Evolutionary conservation across 2,797 vertebrate genomes (phyloP), one percentile per base, ranked within the genome.

Genomic region (Neosilurus hyrtlii): DNA sequence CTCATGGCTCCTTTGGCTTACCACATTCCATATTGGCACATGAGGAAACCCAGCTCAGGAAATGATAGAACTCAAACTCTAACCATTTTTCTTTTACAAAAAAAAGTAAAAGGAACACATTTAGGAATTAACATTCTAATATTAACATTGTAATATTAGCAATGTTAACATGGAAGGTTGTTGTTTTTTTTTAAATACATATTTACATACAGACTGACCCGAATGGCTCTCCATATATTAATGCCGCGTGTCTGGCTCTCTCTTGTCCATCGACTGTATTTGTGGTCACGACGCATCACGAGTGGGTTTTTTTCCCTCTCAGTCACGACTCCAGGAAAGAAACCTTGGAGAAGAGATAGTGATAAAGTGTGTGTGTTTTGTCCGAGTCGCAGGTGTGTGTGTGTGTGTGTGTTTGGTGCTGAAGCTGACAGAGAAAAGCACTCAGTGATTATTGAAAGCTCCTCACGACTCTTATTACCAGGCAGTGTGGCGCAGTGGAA

Each of bases 361-460:
- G 14, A 14, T 57, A 30, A 79, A 80, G 59, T 18, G 5, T 65
- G 8, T 6, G 0, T 37, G 37, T 79, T 49, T 6, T n/a, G 7
- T 49, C n/a, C 49, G 24, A 62, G 59, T 5, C 20, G n/a, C 51
- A n/a, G 63, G 4, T 61, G 24, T 12, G 15, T n/a, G n/a, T n/a
- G n/a, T n/a, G n/a, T n/a, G n/a, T n/a, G n/a, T n/a, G n/a, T n/a
- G n/a, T n/a, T n/a, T 90, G 87, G 87, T 88, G 9, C 85, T 86
- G 84, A 88, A 86, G 89, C 89, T 30, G 88, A 89, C 86, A 87
- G 87, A 88, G 87, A 90, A 88, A 88, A 84, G 90, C 89, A 88
- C 89, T 89, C 86, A 86, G 89, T 88, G 86, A 91, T 91, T 88
- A 89, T 63, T 8, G 73, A 79, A 66, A 62, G 72, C 84, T 82